These are phyloP conservation scores for Sebastes hubbsi DNA, from an alignment of 2,797 vertebrate genomes.

Conservation along the genomic window DNA sequence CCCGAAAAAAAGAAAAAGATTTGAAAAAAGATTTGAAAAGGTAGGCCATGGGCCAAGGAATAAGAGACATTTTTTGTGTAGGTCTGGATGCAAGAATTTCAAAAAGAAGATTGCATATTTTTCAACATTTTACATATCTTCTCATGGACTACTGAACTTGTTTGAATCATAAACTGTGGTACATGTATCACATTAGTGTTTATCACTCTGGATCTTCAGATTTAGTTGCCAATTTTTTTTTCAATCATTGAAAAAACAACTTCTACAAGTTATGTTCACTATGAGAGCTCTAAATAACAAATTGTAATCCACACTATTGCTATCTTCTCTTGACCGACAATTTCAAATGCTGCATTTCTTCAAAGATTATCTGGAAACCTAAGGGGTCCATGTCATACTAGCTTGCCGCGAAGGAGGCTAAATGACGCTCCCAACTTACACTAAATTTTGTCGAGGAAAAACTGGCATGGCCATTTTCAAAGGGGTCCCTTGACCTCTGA, in stretches of 20 bases:
- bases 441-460: too few species aligned
- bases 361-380: neutral
- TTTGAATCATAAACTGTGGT: neutral
- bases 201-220: neutral
- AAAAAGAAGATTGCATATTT: neutral
- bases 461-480: too few species aligned
- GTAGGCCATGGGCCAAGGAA: neutral
- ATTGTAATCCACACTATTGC: neutral
- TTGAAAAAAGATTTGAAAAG: neutral
- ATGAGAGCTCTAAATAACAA: neutral
- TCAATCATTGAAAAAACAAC: neutral
- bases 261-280: neutral
- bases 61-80: neutral
- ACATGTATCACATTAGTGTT: neutral
- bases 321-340: neutral
- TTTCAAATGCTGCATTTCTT: neutral
- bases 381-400: too few species aligned
- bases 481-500: too few species aligned
- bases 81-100: fast-evolving
- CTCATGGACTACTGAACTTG: neutral
- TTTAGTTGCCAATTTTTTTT: neutral
- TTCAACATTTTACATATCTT: neutral
- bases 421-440: too few species aligned
- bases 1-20: neutral
- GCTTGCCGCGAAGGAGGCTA: too few species aligned